Evolutionary conservation across 2,113 vertebrate species (phyloP), one percentile per base, ranked within the genome.

Genomic region (Plecotus auritus): DNA sequence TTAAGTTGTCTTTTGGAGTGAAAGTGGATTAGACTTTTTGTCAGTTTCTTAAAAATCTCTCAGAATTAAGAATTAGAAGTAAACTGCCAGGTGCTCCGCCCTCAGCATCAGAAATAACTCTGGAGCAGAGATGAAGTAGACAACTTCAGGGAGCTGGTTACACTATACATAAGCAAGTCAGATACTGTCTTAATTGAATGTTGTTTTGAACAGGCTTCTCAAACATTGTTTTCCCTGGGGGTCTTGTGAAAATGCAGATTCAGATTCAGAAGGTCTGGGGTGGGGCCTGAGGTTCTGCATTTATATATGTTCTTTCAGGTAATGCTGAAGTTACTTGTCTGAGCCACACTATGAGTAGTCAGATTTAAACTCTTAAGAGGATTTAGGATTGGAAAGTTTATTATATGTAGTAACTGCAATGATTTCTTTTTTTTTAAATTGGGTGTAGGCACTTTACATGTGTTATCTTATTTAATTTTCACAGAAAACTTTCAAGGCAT

Each of bases 391-490:
- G 32, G 64, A 92, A 81, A 90, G 30, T 56, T 72, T 74, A 45
- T 56, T 35, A 40, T 61, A 40, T 37, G 74, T 91, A 90, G 30
- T 77, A 89, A 73, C 56, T 76, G 28, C 61, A 80, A 1, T 67
- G n/a, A 37, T 72, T 85, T 82, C n/a, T 94, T 88, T 80, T 64
- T 56, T 70, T 69, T n/a, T 47, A 51, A 12, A 56, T 88, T 20
- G 35, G 7, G 9, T 85, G 2, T 73, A 92, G 47, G 42, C 3
- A 66, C 35, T 88, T 91, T 74, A 51, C n/a, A 42, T 26, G 13
- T 45, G 35, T 74, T 93, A 56, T 73, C 76, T 90, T 91, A 90
- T 59, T 89, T 90, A 85, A 47, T 91, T 96, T 89, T 90, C 73
- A 83, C 17, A 87, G 84, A 76, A 81, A 80, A 77, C 18, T 32